These are phyloP conservation scores for Drymonia ruficornis DNA, from an alignment of 2,888 invertebrate genomes.

Conservation along the genomic window DNA sequence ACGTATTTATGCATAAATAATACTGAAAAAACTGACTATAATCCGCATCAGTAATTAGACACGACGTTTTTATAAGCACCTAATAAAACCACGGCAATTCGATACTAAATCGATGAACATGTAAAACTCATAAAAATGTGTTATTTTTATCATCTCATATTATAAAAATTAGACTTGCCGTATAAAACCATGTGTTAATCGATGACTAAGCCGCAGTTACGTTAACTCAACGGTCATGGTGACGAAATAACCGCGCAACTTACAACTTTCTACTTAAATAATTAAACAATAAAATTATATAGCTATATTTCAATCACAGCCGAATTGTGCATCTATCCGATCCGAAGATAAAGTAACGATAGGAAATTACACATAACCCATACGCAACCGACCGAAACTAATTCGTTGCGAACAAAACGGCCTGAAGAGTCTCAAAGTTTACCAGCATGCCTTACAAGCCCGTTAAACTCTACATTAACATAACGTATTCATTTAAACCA, in stretches of 20 bases:
- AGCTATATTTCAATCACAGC: conserved; percentile 52
- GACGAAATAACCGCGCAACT: conserved; percentile 45
- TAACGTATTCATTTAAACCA: conserved; percentile 82
- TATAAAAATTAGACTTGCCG: conserved; percentile 57
- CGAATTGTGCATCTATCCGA: conserved; percentile 9
- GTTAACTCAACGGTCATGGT: conserved; percentile 43
- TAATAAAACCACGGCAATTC: conserved; percentile 35
- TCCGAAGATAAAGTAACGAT: conserved; percentile 55
- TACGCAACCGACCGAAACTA: conserved; percentile 75
- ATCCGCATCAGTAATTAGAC: conserved; percentile 32
- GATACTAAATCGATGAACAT: conserved; percentile 45
- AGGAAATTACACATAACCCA: conserved; percentile 59
- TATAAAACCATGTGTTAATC: conserved; percentile 50
- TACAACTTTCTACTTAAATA: conserved; percentile 60
- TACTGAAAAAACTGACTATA: conserved; percentile 18
- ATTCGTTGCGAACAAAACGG: conserved; percentile 80
- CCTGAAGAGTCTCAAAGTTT: conserved; percentile 66
- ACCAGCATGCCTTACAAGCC: conserved; percentile 72
- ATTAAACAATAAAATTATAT: conserved; percentile 61
- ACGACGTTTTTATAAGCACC: conserved; percentile 29
- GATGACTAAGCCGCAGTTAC: conserved; percentile 38
- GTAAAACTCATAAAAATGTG: conserved; percentile 40
- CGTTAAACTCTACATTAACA: conserved; percentile 79
- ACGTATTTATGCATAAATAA: conserved; percentile 17
- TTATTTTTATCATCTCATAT: conserved; percentile 43